These are phyloP conservation scores for Leptinotarsa defecta DNA, from an alignment of 1,140 invertebrate genomes.

Conservation along the genomic window DNA sequence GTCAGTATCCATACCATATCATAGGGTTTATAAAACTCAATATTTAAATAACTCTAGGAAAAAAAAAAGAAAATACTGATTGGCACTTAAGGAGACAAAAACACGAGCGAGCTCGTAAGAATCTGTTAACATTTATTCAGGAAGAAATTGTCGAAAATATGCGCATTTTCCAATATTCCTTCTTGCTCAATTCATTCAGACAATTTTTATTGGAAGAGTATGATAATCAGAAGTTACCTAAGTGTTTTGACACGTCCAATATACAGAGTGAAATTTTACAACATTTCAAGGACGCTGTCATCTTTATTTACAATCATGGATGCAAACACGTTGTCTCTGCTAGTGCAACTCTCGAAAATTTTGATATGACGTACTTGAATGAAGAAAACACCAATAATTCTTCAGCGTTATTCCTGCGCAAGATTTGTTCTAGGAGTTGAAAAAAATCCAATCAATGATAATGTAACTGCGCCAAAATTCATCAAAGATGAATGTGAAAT, in stretches of 20 bases:
- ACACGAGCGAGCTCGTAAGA: neutral
- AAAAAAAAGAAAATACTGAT: neutral
- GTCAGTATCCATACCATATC: constrained; percentile 17
- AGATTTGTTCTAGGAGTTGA: neutral
- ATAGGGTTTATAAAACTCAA: constrained; percentile 8
- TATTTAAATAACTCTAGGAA: constrained; percentile 9
- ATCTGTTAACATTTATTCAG: neutral
- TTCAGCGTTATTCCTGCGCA: neutral
- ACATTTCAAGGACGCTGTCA: neutral
- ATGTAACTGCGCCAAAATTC: neutral
- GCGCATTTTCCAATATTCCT: neutral
- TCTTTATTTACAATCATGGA: neutral
- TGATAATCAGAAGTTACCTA: neutral
- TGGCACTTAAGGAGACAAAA: neutral
- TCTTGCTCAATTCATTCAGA: neutral
- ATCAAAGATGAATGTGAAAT: neutral
- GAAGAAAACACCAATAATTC: neutral
- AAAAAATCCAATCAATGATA: neutral
- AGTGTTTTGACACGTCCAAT: neutral
- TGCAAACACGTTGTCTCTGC: neutral
- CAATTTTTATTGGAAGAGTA: neutral
- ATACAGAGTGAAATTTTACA: neutral
- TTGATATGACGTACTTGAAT: neutral
- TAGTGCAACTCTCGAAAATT: neutral
- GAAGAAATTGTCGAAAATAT: neutral